Conservation (phyloP, 2,113 vertebrate genomes). For the Oryzias curvinotus region DNA sequence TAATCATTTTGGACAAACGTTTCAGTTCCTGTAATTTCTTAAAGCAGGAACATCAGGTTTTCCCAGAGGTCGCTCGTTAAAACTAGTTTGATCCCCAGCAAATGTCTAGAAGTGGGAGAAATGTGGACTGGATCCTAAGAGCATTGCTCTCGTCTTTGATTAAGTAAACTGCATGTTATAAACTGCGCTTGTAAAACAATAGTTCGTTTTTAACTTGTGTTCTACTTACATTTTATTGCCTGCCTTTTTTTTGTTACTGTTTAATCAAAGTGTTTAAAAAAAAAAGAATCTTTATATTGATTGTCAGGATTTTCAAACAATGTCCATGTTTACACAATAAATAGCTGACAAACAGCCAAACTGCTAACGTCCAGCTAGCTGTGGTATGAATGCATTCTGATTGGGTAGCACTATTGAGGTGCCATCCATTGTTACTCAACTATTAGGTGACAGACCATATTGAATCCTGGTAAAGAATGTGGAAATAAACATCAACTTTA, state of each 20-base stretch:
- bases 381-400: constrained; percentile 53
- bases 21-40: constrained; percentile 41
- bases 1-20: constrained; percentile 25
- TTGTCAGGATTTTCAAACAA: constrained; percentile 68
- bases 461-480: constrained; percentile 71
- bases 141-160: constrained; percentile 33
- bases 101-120: constrained; percentile 28
- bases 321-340: constrained; percentile 78
- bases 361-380: constrained; percentile 46
- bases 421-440: constrained; percentile 66
- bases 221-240: constrained; percentile 63
- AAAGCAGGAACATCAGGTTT: constrained; percentile 67
- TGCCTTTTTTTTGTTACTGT: constrained; percentile 68
- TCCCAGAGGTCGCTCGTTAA: constrained; percentile 50
- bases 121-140: constrained; percentile 18
- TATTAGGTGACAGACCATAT: constrained; percentile 67
- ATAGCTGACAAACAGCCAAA: constrained; percentile 60
- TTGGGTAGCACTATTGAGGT: constrained; percentile 45
- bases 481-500: constrained; percentile 78
- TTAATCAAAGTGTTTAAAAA: constrained; percentile 34
- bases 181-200: constrained; percentile 70
- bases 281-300: constrained; percentile 63
- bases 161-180: constrained; percentile 72
- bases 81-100: constrained; percentile 38
- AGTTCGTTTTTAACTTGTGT: constrained; percentile 69